Evolutionary conservation across 1,140 invertebrate species (phyloP), one percentile per base, ranked within the genome.

Genomic region (Rhagoletis pomonella): DNA sequence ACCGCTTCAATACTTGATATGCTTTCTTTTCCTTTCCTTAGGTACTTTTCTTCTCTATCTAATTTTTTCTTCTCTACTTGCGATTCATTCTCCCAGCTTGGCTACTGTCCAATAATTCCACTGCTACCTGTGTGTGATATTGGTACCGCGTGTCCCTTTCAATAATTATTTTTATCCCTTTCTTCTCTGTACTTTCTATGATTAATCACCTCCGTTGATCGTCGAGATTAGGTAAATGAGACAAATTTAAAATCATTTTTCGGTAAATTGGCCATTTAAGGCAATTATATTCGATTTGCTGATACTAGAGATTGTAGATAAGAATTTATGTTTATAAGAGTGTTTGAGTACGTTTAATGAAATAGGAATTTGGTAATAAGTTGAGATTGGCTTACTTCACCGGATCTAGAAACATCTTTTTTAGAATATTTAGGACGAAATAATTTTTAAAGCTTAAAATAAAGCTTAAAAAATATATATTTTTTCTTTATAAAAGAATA

Each of bases 211-310:
- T 55, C 6, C 6, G 9, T 55, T 58, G 73, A 81, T 81, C 47
- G 47, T 81, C 73, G 73, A 81, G 73, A 81, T 81, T 81, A 81
- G 55, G 5, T 81, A 81, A 81, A 81, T 81, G 73, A 81, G 73
- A 55, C 73, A 58, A 81, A 81, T 81, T 81, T 55, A 81, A 55
- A 10, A 55, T 50, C 19, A 44, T 3, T 55, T 58, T 29, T 50
- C 7, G 19, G 42, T 67, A 81, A 73, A 81, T 81, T 81, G 73
- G 2, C 2, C 9, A 81, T 55, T 81, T 55, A 81, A 58, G 47
- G 19, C 19, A 81, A 81, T 81, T 81, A 81, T 42, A 17, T 81
- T 2, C 1, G 47, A 81, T 55, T 81, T 29, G 0, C 50, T 55
- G 73, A 81, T 81, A 50, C 50, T 6, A 14, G 3, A 55, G 73